phyloP scores from a whole-genome alignment of 2,888 invertebrate genomes.

The Imbricaverruca yamaguchii region DNA sequence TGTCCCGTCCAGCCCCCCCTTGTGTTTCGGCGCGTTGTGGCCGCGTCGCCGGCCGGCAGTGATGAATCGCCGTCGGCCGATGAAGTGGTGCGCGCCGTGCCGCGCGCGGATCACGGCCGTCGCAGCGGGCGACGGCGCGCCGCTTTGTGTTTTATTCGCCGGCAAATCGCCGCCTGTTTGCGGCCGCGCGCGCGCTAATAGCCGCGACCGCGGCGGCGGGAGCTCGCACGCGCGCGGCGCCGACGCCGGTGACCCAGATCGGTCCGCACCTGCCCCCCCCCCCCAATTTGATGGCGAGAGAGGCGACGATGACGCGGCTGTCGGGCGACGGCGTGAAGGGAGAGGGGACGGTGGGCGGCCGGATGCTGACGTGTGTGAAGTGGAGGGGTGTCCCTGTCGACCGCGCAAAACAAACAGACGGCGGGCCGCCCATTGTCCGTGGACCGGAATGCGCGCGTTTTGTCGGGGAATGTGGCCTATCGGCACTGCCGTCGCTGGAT shows the following conservation, averaged over 20 bases:
- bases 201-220: background rate
- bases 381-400: background rate
- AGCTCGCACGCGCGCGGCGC: background rate
- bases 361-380: background rate
- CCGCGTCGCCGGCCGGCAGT: background rate
- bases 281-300: too few species aligned
- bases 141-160: background rate
- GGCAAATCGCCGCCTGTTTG: conserved; percentile 16
- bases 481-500: background rate
- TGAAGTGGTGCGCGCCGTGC: conserved; percentile 16
- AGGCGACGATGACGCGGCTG: background rate
- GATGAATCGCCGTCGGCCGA: background rate
- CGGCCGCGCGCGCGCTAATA: background rate
- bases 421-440: background rate
- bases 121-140: background rate
- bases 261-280: too few species aligned
- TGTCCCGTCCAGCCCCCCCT: background rate
- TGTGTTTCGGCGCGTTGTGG: background rate
- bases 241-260: too few species aligned
- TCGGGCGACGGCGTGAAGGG: background rate
- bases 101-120: background rate
- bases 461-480: conserved; percentile 5
- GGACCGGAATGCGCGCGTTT: background rate
- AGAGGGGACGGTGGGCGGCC: background rate
- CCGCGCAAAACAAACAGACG: background rate